phyloP scores from a whole-genome alignment of 1,140 invertebrate genomes.

The Spodoptera litura region DNA sequence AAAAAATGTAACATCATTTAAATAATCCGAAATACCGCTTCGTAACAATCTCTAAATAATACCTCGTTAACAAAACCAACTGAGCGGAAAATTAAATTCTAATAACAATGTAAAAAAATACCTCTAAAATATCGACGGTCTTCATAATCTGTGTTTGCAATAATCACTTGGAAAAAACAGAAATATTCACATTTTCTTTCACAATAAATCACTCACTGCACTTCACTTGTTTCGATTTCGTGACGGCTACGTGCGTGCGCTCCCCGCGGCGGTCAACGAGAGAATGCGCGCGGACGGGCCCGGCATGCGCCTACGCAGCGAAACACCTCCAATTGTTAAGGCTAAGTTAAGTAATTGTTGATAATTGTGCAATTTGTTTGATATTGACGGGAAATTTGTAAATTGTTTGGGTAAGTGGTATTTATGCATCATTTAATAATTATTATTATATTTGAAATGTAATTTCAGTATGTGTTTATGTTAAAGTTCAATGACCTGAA shows the following conservation, averaged over 20 bases:
- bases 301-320: conserved; percentile 40
- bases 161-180: conserved; percentile 42
- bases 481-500: background rate
- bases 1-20: conserved; percentile 37
- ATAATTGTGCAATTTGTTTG: conserved; percentile 30
- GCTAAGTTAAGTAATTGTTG: conserved; percentile 25
- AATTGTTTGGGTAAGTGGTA: conserved; percentile 16
- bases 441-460: background rate
- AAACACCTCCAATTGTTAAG: conserved; percentile 33
- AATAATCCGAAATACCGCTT: conserved; percentile 19
- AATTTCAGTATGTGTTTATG: too few species aligned
- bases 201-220: conserved; percentile 42
- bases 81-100: background rate
- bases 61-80: conserved; percentile 22
- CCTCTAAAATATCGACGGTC: conserved; percentile 51
- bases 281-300: conserved; percentile 57
- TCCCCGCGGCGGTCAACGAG: conserved; percentile 53
- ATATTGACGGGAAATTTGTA: conserved; percentile 2
- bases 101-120: conserved; percentile 24
- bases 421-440: background rate
- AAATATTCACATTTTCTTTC: conserved; percentile 49
- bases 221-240: conserved; percentile 45
- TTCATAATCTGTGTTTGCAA: conserved; percentile 41
- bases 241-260: conserved; percentile 45
- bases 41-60: conserved; percentile 26